Base-by-base conservation (phyloP, 2,113 vertebrate species). In the Orcinus orca region DNA sequence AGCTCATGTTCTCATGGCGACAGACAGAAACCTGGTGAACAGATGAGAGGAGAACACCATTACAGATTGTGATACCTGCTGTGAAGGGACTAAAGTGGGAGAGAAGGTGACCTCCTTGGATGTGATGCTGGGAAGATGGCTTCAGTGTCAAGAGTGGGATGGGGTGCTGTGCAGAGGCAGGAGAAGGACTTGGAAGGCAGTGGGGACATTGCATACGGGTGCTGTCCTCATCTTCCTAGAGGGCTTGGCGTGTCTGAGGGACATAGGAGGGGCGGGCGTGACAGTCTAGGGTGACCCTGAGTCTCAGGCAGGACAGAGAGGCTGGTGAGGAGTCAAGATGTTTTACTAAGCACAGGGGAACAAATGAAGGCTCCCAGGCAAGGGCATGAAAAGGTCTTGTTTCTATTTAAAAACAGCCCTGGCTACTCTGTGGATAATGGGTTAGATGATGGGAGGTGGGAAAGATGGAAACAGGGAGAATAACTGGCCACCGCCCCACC, bases 321-420 rank as follows among this genome's bases (percentile, higher is more conserved):
- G 4, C 3, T 53, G 1, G 2, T 21, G 47, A 47, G 3, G 9
- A 90, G 12, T 50, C 13, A 53, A 44, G 8, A 25, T 29, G 0
- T 31, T 92, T 90, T 44, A 38, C 7, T 58, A 68, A 93, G 1
- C 29, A 26, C 6, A 12, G 3, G 17, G 9, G 29, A 36, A 5
- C 13, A 77, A 44, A 60, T 44, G 11, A 47, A 92, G 65, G 13
- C 10, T 71, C 26, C 10, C 29, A 82, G 63, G 4, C 18, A 77
- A 60, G 73, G 41, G 73, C 44, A 6, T 33, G 41, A 11, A 74
- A n/a, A 58, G 23, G 25, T 25, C 4, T 55, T 38, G 11, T 38
- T 93, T 55, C 3, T 76, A 0, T 11, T 25, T 76, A 33, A 29
- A 88, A 4, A 38, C 8, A 55, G 25, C 38, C 81, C 15, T 55